phyloP scores from a whole-genome alignment of 2,888 invertebrate species.

The Diaphora mendica region DNA sequence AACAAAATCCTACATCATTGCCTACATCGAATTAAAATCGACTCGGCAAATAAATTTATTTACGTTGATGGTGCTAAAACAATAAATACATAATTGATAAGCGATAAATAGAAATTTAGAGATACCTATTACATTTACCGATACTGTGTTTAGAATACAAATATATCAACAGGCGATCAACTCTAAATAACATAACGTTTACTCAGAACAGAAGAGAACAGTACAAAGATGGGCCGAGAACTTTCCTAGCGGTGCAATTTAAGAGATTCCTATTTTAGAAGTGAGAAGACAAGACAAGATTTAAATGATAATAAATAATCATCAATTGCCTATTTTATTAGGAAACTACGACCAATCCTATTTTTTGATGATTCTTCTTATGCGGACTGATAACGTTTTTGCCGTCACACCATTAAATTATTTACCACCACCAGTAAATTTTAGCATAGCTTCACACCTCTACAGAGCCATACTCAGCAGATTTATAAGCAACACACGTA shows the following conservation, averaged over 20 bases:
- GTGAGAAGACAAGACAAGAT: not conserved
- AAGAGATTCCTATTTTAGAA: not conserved
- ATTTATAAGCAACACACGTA: not conserved
- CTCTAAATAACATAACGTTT: too few relatives aligned
- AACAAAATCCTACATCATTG: not conserved
- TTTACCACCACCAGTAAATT: conserved; percentile 3
- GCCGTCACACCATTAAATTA: not conserved
- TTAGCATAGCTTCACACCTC: not conserved
- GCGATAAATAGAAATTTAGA: too few relatives aligned
- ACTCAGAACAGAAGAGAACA: too few relatives aligned
- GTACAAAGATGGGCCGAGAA: not conserved
- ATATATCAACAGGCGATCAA: not conserved
- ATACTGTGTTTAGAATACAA: not conserved
- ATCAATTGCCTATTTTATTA: not conserved
- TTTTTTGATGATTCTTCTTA: not conserved
- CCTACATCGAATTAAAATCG: not conserved
- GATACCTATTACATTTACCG: not conserved
- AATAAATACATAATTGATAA: too few relatives aligned
- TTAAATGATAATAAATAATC: not conserved
- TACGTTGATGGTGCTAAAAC: too few relatives aligned
- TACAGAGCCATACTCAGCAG: not conserved
- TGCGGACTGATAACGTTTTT: not conserved
- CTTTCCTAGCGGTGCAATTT: not conserved
- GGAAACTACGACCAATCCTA: not conserved
- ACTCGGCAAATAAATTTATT: not conserved